Evolutionary conservation across 2,797 vertebrate genomes (phyloP).

Genomic region (Tragelaphus eurycerus): DNA sequence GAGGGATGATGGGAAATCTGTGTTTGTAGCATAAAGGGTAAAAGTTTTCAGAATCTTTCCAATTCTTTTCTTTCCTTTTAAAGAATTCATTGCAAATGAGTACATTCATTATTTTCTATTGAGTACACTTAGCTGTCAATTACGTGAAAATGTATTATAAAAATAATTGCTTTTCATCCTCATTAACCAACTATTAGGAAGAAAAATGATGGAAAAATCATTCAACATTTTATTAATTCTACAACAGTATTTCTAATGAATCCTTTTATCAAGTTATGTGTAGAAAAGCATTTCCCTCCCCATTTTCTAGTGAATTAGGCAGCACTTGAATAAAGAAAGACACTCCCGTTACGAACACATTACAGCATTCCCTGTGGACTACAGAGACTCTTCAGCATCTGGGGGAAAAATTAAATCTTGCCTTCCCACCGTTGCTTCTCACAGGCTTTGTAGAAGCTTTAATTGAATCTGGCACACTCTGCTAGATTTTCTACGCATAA

Average conservation of each 20-base stretch:
- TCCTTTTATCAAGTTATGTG: constrained; percentile 33
- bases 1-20: background rate
- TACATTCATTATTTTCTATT: constrained; percentile 45
- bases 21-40: background rate
- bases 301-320: constrained; percentile 57
- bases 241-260: constrained; percentile 48
- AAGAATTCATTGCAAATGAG: constrained; percentile 27
- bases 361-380: background rate
- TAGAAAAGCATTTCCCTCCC: constrained; percentile 35
- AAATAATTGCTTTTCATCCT: constrained; percentile 69
- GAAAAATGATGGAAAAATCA: constrained; percentile 59
- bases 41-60: constrained; percentile 4
- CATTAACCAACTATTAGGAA: constrained; percentile 58
- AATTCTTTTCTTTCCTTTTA: constrained; percentile 22
- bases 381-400: background rate
- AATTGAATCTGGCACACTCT: constrained; percentile 33
- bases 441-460: constrained; percentile 26
- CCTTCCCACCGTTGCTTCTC: constrained; percentile 8
- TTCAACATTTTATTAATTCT: constrained; percentile 59
- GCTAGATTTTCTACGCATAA: background rate
- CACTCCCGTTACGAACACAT: background rate
- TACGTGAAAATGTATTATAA: constrained; percentile 60
- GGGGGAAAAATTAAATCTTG: background rate
- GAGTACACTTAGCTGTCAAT: constrained; percentile 48
- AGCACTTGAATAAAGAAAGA: constrained; percentile 53